Base-by-base conservation (phyloP, 2,113 vertebrate genomes). In the Gracilinanus agilis region DNA sequence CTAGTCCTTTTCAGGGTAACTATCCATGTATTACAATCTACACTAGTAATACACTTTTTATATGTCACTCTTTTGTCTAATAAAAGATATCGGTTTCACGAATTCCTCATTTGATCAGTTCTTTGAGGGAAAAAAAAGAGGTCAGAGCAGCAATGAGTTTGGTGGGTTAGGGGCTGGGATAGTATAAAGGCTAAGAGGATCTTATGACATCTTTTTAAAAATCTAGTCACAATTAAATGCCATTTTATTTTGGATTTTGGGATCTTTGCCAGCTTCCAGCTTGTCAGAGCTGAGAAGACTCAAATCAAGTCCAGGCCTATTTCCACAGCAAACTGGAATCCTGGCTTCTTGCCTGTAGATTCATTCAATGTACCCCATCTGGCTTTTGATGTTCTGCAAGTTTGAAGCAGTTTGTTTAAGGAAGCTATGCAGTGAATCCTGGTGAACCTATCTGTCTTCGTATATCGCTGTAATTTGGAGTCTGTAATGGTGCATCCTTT, bases 281-380 rank as follows among this genome's bases (percentile, higher is more conserved):
- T 97, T 98, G 98, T 98, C 97, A 98, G 96, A 98, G 95, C 98
- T 98, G 97, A 98, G 98, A 98, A 98, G 96, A 98, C 97, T 98
- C 97, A 96, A 98, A 98, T 98, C 98, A 98, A 98, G 98, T 97
- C 98, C 98, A 98, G 98, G 96, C 98, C 97, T 98, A 98, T 98
- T 98, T 98, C 98, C 98, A 94, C 97, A 98, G 98, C 96, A 95
- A 97, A 97, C 94, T 75, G 97, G 97, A 98, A 97, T 97, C 55
- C 98, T 98, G 98, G 97, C 98, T 97, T 40, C 90, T 94, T 98
- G 98, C 98, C 98, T 98, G 95, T 29, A 29, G 97, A 98, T 97
- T 97, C 97, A 97, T 98, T 98, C 98, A 98, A 97, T 93, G 97
- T 96, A 96, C 97, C 98, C 98, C 98, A 98, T 98, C 98, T 98